Evolutionary conservation across 1,140 invertebrate species (phyloP).

Genomic region (Monochamus saltuarius): DNA sequence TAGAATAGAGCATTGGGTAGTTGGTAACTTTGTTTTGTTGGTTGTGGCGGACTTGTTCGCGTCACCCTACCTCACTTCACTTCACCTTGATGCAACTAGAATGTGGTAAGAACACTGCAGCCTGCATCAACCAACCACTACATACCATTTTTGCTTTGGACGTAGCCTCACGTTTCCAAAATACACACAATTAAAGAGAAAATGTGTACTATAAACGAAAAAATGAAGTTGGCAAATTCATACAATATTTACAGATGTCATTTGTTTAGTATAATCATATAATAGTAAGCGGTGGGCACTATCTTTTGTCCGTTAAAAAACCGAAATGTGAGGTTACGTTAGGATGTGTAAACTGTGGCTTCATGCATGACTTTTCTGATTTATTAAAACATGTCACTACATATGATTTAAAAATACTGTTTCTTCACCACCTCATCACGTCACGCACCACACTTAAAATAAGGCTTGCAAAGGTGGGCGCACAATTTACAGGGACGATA

Average conservation of each 20-base stretch:
- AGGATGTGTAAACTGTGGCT: constrained; percentile 15
- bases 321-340: constrained; percentile 15
- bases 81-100: constrained; percentile 53
- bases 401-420: constrained; percentile 21
- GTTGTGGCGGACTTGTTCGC: constrained; percentile 52
- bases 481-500: no score
- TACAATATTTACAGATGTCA: no score
- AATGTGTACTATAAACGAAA: no score
- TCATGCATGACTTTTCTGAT: constrained; percentile 25
- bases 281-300: no score
- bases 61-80: constrained; percentile 52
- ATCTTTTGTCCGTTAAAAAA: no score
- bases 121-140: constrained; percentile 36
- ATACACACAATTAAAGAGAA: no score
- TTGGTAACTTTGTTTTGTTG: constrained; percentile 54
- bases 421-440: constrained; percentile 26
- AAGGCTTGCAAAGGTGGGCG: constrained; percentile 13
- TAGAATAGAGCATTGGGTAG: constrained; percentile 51
- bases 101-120: constrained; percentile 53
- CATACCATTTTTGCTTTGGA: constrained; percentile 23
- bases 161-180: constrained; percentile 15
- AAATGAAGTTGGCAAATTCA: no score
- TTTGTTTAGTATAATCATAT: no score
- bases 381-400: constrained; percentile 21
- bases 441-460: constrained; percentile 25